Evolutionary conservation across 2,797 vertebrate genomes (phyloP).

Genomic region (Apogon talboti): DNA sequence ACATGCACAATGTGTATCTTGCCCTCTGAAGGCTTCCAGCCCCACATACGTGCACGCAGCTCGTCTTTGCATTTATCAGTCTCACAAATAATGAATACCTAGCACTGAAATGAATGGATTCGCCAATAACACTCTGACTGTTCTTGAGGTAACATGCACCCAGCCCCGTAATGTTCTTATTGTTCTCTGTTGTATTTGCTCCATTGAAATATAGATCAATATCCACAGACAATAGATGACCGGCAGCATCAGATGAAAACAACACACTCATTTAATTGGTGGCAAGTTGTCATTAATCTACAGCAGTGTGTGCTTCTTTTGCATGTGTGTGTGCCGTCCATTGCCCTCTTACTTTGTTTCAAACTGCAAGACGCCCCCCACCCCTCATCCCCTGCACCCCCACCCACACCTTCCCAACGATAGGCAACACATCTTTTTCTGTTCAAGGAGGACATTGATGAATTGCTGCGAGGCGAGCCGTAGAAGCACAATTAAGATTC

Average conservation of each 20-base stretch:
- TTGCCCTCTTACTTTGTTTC: constrained; percentile 58
- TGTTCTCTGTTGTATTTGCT: constrained; percentile 65
- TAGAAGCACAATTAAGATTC: constrained; percentile 88
- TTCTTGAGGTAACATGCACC: constrained; percentile 54
- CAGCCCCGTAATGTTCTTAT: constrained; percentile 55
- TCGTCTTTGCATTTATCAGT: constrained; percentile 72
- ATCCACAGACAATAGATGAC: constrained; percentile 74
- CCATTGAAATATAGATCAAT: constrained; percentile 77
- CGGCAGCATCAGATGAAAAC: constrained; percentile 71
- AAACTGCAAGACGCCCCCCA: constrained; percentile 37
- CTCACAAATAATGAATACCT: constrained; percentile 68
- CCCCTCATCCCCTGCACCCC: neutral
- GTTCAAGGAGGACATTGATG: constrained; percentile 78
- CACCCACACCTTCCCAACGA: constrained; percentile 29
- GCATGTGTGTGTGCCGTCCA: constrained; percentile 35
- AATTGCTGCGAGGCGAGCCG: constrained; percentile 73
- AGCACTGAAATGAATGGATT: constrained; percentile 64
- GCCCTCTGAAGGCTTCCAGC: constrained; percentile 53
- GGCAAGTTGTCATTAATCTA: constrained; percentile 75
- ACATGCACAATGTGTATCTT: constrained; percentile 30
- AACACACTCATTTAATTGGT: constrained; percentile 72
- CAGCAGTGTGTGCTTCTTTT: constrained; percentile 40
- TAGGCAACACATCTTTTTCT: constrained; percentile 65
- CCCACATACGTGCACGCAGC: constrained; percentile 46
- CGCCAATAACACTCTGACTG: constrained; percentile 63